Percentiles rank a stretch among this genome's conserved stretches.
Evolutionary conservation across 2,888 invertebrate species (phyloP).

Genomic region (Anticlea derivata): DNA sequence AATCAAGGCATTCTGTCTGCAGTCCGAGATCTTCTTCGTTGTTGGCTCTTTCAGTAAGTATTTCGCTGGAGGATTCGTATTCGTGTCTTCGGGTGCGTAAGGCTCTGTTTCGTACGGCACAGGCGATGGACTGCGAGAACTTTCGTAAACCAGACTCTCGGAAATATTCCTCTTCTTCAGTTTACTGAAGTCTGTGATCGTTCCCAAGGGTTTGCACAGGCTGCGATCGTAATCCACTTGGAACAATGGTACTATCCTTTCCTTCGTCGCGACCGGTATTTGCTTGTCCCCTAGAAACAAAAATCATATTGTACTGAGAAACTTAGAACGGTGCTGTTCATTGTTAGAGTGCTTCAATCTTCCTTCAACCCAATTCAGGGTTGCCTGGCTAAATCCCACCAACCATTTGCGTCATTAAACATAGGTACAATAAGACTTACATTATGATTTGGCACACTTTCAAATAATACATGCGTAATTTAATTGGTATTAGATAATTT

Average conservation of each 20-base stretch:
- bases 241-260: constrained; percentile 69
- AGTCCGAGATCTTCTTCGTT: constrained; percentile 52
- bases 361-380: not conserved
- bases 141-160: constrained; percentile 16
- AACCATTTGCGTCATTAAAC: no score
- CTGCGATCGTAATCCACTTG: constrained; percentile 77
- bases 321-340: constrained; percentile 7
- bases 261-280: constrained; percentile 47
- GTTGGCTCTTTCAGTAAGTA: constrained; percentile 31
- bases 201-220: constrained; percentile 73
- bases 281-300: constrained; percentile 73
- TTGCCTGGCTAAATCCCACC: no score
- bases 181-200: constrained; percentile 65
- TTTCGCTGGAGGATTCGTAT: constrained; percentile 30
- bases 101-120: constrained; percentile 37
- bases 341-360: constrained; percentile 17
- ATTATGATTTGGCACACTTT: no score
- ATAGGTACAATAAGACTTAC: no score
- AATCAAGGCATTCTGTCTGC: constrained; percentile 66
- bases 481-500: no score
- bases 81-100: constrained; percentile 28
- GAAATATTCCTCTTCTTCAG: constrained; percentile 38
- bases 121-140: constrained; percentile 64
- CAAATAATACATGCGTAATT: no score
- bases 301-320: constrained; percentile 44